Evolutionary conservation across 2,113 vertebrate species (phyloP).

Genomic region (Trochalopteron elliotii): DNA sequence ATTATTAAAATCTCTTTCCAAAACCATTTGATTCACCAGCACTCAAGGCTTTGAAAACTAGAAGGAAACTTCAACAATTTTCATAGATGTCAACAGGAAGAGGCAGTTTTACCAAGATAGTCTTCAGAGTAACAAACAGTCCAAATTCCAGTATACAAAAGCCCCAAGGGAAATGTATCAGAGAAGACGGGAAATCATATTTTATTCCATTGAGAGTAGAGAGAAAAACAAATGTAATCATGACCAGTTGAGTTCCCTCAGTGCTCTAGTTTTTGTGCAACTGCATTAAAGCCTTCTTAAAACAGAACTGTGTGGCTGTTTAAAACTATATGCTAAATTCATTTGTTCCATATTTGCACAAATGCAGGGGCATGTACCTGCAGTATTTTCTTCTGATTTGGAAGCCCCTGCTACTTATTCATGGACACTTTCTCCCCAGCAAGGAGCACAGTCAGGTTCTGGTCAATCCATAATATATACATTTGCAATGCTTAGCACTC

Average conservation of each 20-base stretch:
- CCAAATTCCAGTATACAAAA: background rate
- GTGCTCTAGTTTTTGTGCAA: background rate
- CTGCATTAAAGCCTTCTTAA: background rate
- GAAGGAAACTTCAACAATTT: background rate
- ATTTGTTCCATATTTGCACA: background rate
- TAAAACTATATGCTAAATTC: background rate
- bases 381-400: slow-evolving; percentile 16
- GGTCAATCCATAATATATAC: background rate
- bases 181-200: background rate
- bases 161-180: background rate
- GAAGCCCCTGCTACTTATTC: slow-evolving; percentile 11
- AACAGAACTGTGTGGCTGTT: background rate
- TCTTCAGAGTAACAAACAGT: background rate
- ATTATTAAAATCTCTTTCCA: background rate
- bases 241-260: background rate
- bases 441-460: background rate
- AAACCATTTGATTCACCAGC: background rate
- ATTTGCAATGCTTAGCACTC: background rate
- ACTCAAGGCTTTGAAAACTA: background rate
- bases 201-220: background rate
- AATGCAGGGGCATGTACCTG: background rate
- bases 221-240: background rate
- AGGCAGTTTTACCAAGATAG: background rate
- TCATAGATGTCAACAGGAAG: background rate
- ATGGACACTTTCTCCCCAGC: background rate